Evolutionary conservation across 1,140 invertebrate species (phyloP).

Genomic region (Panagrolaimus sp.): DNA sequence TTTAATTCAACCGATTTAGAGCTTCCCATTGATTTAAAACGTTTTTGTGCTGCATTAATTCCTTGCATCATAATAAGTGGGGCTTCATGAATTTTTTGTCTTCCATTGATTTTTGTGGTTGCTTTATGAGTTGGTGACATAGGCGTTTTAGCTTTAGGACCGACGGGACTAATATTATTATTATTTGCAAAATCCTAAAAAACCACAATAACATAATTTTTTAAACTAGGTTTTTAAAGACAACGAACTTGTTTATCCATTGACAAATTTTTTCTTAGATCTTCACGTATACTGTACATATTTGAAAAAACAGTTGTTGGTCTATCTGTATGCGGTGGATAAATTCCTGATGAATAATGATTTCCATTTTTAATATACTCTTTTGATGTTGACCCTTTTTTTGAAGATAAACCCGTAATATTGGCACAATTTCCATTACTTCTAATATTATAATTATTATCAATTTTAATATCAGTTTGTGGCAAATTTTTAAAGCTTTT

Average conservation of each 20-base stretch:
- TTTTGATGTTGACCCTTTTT: too few relatives aligned
- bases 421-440: too few relatives aligned
- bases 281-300: constrained; percentile 11
- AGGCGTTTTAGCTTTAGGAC: constrained; percentile 3
- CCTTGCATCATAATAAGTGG: not conserved
- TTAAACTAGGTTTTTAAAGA: too few relatives aligned
- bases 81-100: not conserved
- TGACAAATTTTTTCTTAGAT: not conserved
- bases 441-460: too few relatives aligned
- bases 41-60: not conserved
- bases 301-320: constrained; percentile 10
- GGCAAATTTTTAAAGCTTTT: too few relatives aligned
- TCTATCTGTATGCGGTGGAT: not conserved
- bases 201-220: too few relatives aligned
- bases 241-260: constrained; percentile 1
- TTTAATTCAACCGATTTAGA: not conserved
- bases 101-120: not conserved
- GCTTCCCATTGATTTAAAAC: not conserved
- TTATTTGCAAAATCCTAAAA: constrained; percentile 13
- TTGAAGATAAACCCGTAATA: too few relatives aligned
- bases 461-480: too few relatives aligned
- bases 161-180: constrained; percentile 2
- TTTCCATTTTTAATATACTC: too few relatives aligned
- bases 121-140: constrained; percentile 8
- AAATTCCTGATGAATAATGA: not conserved